Percentiles rank a stretch among this genome's conserved stretches.
Evolutionary conservation across 2,888 invertebrate genomes (phyloP).

Genomic region (Monoplex corrugatus): DNA sequence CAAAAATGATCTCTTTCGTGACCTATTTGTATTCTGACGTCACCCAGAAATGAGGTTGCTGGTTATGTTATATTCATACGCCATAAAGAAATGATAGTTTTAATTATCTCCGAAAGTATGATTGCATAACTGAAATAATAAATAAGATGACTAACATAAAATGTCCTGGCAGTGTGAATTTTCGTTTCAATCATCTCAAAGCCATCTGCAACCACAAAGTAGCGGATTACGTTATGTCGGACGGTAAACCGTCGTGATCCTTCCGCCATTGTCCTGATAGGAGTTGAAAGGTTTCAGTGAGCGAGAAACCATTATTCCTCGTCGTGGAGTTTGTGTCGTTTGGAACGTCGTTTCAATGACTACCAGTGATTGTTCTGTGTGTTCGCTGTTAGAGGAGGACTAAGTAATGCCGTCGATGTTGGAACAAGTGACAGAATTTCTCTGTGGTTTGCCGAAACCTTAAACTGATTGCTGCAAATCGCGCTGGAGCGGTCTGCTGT

Average conservation of each 20-base stretch:
- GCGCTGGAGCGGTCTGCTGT: no score
- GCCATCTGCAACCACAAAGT: background rate
- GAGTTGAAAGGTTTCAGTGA: conserved; percentile 40
- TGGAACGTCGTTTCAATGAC: background rate
- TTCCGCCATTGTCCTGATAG: conserved; percentile 42
- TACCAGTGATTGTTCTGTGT: background rate
- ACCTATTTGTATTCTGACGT: conserved; percentile 20
- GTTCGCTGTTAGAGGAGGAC: background rate
- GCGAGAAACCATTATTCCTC: background rate
- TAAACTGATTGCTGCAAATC: background rate
- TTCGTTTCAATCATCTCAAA: background rate
- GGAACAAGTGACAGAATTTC: background rate
- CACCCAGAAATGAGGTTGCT: conserved; percentile 6
- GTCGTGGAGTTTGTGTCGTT: background rate
- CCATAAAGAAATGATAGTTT: background rate
- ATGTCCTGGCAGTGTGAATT: background rate
- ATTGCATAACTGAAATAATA: background rate
- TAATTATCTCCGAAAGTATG: background rate
- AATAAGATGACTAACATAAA: background rate
- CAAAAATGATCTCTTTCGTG: background rate
- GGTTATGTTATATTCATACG: conserved; percentile 19
- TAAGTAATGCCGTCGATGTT: background rate
- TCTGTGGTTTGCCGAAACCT: background rate
- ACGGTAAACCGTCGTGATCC: background rate
- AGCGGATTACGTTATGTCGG: background rate